Percentiles rank a stretch among this genome's conserved stretches.
phyloP scores from a whole-genome alignment of 1,140 invertebrate genomes.

The Camponotus floridanus region DNA sequence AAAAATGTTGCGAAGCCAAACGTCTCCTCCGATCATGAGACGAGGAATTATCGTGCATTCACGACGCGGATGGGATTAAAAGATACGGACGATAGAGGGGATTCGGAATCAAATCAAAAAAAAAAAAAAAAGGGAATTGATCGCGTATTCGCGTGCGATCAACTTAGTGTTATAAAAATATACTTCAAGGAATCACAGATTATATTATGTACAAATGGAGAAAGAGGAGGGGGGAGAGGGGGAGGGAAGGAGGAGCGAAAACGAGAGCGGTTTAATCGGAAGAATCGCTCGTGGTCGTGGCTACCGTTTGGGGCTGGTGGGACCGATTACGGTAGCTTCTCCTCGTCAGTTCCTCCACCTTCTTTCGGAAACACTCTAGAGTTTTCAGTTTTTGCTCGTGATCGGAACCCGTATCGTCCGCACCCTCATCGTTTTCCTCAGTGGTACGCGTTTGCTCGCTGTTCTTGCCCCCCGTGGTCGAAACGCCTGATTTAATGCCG shows the following conservation, averaged over 20 bases:
- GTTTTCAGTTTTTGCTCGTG: constrained; percentile 76
- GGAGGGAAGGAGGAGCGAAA: constrained; percentile 23
- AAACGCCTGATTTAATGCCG: constrained; percentile 80
- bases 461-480: constrained; percentile 77
- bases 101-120: constrained; percentile 19
- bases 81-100: constrained; percentile 4
- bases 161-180: constrained; percentile 81
- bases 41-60: not conserved
- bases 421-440: constrained; percentile 38
- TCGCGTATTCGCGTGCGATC: constrained; percentile 59
- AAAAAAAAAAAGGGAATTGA: constrained; percentile 50
- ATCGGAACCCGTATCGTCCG: constrained; percentile 76
- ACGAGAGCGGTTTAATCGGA: constrained; percentile 76
- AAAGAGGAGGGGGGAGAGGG: constrained; percentile 48
- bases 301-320: constrained; percentile 46
- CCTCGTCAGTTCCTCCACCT: constrained; percentile 78
- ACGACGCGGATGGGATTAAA: constrained; percentile 11
- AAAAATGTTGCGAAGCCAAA: constrained; percentile 14
- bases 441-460: constrained; percentile 58
- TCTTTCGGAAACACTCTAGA: constrained; percentile 79
- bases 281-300: constrained; percentile 77
- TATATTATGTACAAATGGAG: constrained; percentile 80
- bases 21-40: not conserved
- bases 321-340: constrained; percentile 80
- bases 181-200: constrained; percentile 81